A percentile compares a stretch with the other conserved stretches of the same genome.
These are phyloP conservation scores for Microctonus aethiopoides DNA, from an alignment of 2,888 invertebrate genomes.

Conservation along the genomic window DNA sequence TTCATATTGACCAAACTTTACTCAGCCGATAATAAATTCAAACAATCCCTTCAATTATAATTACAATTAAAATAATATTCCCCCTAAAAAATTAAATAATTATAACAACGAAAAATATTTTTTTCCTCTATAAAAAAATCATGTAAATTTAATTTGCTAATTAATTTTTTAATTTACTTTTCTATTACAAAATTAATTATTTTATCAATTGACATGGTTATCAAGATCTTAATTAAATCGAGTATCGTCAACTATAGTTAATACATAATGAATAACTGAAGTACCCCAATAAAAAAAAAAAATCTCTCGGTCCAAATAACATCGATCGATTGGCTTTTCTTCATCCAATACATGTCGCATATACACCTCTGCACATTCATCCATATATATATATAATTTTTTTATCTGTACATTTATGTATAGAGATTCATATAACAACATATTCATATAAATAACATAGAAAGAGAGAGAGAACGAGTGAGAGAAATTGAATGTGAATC, in stretches of 20 bases:
- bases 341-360: background rate
- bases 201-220: constrained; percentile 1
- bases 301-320: background rate
- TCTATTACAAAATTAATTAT: background rate
- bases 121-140: no score
- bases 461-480: no score
- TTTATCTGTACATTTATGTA: no score
- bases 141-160: background rate
- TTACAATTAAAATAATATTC: background rate
- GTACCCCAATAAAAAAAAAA: background rate
- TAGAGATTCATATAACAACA: no score
- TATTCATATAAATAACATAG: background rate
- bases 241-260: background rate
- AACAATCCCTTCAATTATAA: no score
- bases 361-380: no score
- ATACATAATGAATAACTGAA: background rate
- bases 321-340: background rate
- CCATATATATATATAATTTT: no score
- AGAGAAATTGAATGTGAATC: background rate
- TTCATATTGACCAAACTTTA: background rate
- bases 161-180: background rate
- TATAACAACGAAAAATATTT: no score
- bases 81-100: no score
- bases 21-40: background rate
- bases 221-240: constrained; percentile 13